phyloP scores from a whole-genome alignment of 1,140 invertebrate species.

The Cydia strobilella region DNA sequence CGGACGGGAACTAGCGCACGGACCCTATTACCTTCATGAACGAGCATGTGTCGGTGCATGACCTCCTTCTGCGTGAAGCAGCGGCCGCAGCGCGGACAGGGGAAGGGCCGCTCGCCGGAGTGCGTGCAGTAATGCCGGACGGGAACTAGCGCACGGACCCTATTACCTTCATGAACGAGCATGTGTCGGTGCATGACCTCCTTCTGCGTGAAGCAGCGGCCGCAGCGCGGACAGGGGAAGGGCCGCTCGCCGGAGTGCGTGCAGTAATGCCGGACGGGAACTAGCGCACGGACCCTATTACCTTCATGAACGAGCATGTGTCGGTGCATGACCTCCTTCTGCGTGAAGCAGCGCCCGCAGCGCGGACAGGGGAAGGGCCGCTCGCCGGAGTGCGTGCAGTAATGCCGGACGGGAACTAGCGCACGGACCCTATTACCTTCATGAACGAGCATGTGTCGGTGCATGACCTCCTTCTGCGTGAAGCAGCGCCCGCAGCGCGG shows the following conservation, averaged over 20 bases:
- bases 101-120: conserved; percentile 83
- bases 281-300: conserved; percentile 84
- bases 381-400: conserved; percentile 88
- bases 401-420: conserved; percentile 89
- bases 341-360: conserved; percentile 88
- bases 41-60: conserved; percentile 89
- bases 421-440: conserved; percentile 86
- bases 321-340: conserved; percentile 89
- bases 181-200: conserved; percentile 91
- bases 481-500: conserved; percentile 86
- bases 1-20: conserved; percentile 88
- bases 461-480: conserved; percentile 89
- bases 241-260: conserved; percentile 86
- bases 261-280: conserved; percentile 89
- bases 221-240: too few relatives aligned
- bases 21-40: conserved; percentile 87
- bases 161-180: conserved; percentile 88
- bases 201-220: conserved; percentile 88
- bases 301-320: conserved; percentile 93
- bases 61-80: conserved; percentile 90
- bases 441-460: conserved; percentile 91
- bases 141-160: conserved; percentile 88
- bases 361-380: conserved; percentile 70
- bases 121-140: conserved; percentile 89
- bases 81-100: too few relatives aligned